Percentiles rank a stretch among this genome's conserved stretches.
phyloP scores from a whole-genome alignment of 2,888 invertebrate genomes.

The Malthinus flaveolus region DNA sequence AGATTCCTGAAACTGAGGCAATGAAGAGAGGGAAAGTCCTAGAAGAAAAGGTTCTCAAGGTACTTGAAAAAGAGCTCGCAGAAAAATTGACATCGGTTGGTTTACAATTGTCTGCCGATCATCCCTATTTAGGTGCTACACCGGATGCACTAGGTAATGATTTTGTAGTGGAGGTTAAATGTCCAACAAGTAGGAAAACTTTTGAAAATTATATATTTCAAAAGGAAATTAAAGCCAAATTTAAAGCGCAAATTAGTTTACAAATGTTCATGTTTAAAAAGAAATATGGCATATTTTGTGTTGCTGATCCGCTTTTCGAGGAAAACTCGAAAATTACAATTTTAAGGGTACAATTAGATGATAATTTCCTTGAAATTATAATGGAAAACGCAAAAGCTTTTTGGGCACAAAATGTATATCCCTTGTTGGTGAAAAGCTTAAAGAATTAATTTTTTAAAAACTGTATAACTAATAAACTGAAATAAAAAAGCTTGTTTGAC shows the following conservation, averaged over 20 bases:
- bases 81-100: constrained; percentile 9
- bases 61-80: constrained; percentile 25
- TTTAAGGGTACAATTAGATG: no score
- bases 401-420: no score
- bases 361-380: no score
- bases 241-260: constrained; percentile 25
- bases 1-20: constrained; percentile 26
- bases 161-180: constrained; percentile 39
- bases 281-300: constrained; percentile 28
- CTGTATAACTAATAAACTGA: no score
- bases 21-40: constrained; percentile 35
- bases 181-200: constrained; percentile 28
- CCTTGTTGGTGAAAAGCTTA: no score
- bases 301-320: constrained; percentile 27
- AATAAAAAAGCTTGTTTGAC: no score
- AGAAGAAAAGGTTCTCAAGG: constrained; percentile 31
- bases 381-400: no score
- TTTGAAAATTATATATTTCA: constrained; percentile 27
- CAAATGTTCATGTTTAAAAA: constrained; percentile 31
- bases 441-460: no score
- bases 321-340: no score
- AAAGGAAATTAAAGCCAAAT: constrained; percentile 22
- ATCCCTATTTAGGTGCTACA: constrained; percentile 30
- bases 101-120: background rate
- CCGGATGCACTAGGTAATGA: constrained; percentile 31